phyloP scores from a whole-genome alignment of 2,888 invertebrate genomes.

The Scaptomyza tumidula region DNA sequence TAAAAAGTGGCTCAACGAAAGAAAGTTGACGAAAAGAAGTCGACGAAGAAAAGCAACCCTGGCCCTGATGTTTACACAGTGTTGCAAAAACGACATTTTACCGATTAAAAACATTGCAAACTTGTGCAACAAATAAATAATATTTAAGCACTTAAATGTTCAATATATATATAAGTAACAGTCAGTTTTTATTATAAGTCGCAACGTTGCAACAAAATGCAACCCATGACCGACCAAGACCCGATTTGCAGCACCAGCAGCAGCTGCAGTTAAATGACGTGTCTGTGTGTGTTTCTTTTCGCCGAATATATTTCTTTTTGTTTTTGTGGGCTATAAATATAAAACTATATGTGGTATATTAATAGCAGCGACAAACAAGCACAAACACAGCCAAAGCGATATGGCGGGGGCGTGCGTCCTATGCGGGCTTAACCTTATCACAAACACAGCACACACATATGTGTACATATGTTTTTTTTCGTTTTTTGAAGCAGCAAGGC shows the following conservation, averaged over 20 bases:
- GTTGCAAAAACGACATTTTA: conserved; percentile 13
- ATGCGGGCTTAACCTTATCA: conserved; percentile 73
- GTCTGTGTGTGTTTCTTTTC: conserved; percentile 1
- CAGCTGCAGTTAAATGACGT: conserved; percentile 45
- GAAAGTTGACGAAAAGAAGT: conserved; percentile 62
- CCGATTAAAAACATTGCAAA: conserved; percentile 4
- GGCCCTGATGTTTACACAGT: conserved; percentile 1
- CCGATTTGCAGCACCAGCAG: conserved; percentile 21
- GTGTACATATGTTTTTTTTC: neutral
- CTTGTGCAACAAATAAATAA: neutral
- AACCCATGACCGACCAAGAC: conserved; percentile 19
- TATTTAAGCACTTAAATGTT: neutral
- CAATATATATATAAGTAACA: no score
- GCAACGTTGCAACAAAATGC: conserved; percentile 34
- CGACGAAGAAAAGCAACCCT: conserved; percentile 53
- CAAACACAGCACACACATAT: conserved; percentile 4
- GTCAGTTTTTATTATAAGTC: neutral
- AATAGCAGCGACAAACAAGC: conserved; percentile 44
- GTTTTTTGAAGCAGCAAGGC: conserved; percentile 34
- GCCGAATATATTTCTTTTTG: neutral
- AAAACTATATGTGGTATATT: conserved; percentile 58
- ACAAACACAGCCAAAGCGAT: conserved; percentile 26
- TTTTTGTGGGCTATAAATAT: conserved; percentile 58
- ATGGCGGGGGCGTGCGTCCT: conserved; percentile 53
- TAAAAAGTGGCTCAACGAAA: conserved; percentile 56